Evolutionary conservation across 1,140 invertebrate species (phyloP).

Genomic region (Pemphigus obesinymphae): DNA sequence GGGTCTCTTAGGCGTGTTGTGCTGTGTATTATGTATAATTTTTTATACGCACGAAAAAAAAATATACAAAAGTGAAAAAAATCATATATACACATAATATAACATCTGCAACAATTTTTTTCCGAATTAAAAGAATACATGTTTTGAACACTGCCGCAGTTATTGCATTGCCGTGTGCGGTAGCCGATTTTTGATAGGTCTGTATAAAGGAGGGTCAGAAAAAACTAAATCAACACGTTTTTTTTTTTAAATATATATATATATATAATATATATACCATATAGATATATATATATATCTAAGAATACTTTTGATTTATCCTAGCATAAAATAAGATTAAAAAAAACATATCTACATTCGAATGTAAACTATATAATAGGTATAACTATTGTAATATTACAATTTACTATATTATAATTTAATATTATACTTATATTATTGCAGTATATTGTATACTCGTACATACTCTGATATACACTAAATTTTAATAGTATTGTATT

Average conservation of each 20-base stretch:
- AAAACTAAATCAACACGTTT: neutral
- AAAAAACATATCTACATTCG: too few relatives aligned
- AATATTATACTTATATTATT: too few relatives aligned
- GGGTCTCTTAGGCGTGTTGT: neutral
- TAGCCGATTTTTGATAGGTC: neutral
- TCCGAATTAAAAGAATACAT: slow-evolving; percentile 1
- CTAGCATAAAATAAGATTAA: neutral
- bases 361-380: too few relatives aligned
- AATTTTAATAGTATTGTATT: too few relatives aligned
- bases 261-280: neutral
- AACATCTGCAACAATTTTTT: slow-evolving; percentile 12
- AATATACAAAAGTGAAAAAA: slow-evolving; percentile 6
- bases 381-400: too few relatives aligned
- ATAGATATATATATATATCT: too few relatives aligned
- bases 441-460: too few relatives aligned
- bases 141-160: neutral
- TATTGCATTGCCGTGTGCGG: neutral
- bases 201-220: neutral
- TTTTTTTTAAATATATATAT: neutral
- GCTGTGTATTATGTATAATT: neutral
- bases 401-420: too few relatives aligned
- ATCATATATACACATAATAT: neutral
- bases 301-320: neutral
- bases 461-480: too few relatives aligned
- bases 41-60: neutral